A percentile compares a stretch with the other conserved stretches of the same genome.
phyloP scores from a whole-genome alignment of 2,113 vertebrate genomes.

The Amphiprion percula region DNA sequence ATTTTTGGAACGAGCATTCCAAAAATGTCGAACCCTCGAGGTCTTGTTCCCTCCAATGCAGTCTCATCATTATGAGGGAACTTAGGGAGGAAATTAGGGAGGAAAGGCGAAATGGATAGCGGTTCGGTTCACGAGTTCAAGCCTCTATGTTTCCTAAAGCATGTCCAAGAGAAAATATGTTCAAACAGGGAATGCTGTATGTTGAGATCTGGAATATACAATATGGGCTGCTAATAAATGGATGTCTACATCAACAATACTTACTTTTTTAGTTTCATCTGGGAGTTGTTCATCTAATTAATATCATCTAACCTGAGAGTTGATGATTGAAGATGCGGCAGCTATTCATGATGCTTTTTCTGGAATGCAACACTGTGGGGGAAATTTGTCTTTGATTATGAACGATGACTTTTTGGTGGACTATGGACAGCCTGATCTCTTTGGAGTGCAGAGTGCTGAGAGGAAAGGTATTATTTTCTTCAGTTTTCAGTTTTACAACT shows the following conservation, averaged over 20 bases:
- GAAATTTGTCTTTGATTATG: not conserved
- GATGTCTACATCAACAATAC: not conserved
- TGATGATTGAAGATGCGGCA: not conserved
- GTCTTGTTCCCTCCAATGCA: slow-evolving; percentile 52
- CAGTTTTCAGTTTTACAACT: no score
- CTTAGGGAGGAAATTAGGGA: slow-evolving; percentile 65
- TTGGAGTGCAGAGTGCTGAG: not conserved
- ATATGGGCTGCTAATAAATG: not conserved
- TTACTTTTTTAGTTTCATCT: not conserved
- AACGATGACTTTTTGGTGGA: not conserved
- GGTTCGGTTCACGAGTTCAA: slow-evolving; percentile 66
- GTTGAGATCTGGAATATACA: not conserved
- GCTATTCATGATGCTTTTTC: not conserved
- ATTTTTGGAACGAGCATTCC: slow-evolving; percentile 50
- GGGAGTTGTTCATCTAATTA: not conserved
- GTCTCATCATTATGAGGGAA: slow-evolving; percentile 56
- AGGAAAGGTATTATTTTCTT: no score
- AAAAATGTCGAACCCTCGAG: slow-evolving; percentile 48
- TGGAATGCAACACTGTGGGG: no score
- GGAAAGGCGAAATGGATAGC: slow-evolving; percentile 54
- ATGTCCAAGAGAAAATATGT: not conserved
- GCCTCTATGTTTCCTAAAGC: slow-evolving; percentile 25
- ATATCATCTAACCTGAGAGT: not conserved
- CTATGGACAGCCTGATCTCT: not conserved
- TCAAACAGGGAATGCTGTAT: not conserved